These are phyloP conservation scores for Drosophila hydei DNA, from an alignment of 1,140 invertebrate genomes.

Conservation along the genomic window DNA sequence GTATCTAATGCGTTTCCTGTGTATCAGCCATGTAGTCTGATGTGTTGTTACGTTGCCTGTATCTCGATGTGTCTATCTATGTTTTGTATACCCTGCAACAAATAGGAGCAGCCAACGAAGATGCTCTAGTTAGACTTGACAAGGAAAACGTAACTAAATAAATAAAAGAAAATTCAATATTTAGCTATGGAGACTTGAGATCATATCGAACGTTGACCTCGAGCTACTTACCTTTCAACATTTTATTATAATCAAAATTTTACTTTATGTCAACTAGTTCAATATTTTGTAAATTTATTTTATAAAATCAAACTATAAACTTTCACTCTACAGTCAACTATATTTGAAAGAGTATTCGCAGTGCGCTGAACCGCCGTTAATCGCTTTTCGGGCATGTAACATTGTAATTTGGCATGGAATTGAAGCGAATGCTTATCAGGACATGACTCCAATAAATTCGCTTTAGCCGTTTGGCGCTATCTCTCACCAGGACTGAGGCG, in stretches of 20 bases:
- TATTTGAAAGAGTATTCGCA: conserved; percentile 19
- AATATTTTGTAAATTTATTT: no score
- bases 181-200: no score
- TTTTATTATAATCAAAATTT: no score
- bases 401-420: conserved; percentile 77
- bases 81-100: conserved; percentile 38
- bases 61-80: conserved; percentile 57
- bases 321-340: neutral
- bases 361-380: conserved; percentile 17
- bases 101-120: neutral
- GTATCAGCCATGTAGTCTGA: conserved; percentile 66
- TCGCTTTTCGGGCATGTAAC: conserved; percentile 44
- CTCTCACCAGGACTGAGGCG: conserved; percentile 59
- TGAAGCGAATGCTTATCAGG: conserved; percentile 71
- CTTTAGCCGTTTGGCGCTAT: conserved; percentile 60
- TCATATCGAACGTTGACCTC: no score
- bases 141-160: no score
- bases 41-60: conserved; percentile 39
- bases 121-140: no score
- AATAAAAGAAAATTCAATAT: no score
- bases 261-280: no score
- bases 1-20: conserved; percentile 79
- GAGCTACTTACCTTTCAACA: no score
- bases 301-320: no score
- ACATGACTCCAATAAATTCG: conserved; percentile 82